These are phyloP conservation scores for Chiloscyllium punctatum DNA, from an alignment of 2,797 vertebrate genomes.

Conservation along the genomic window DNA sequence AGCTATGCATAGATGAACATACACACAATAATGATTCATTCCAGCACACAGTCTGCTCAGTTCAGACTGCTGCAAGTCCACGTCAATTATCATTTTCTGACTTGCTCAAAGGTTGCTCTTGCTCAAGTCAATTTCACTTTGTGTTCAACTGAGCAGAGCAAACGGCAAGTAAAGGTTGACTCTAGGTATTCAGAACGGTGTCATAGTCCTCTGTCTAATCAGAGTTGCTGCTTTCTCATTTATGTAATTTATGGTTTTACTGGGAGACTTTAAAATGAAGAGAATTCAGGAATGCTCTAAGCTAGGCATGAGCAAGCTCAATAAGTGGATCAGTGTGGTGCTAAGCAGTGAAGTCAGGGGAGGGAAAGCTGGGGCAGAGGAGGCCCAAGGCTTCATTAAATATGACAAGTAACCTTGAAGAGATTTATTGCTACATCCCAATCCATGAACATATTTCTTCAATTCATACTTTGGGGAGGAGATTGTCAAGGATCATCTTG, in stretches of 20 bases:
- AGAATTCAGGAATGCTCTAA: not conserved
- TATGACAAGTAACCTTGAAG: not conserved
- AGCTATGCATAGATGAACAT: not conserved
- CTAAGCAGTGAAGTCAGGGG: not conserved
- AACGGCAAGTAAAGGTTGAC: not conserved
- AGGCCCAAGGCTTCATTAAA: not conserved
- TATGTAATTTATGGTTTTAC: not conserved
- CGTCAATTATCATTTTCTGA: not conserved
- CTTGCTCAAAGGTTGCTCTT: not conserved
- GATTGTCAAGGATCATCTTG: not conserved
- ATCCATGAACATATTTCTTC: not conserved
- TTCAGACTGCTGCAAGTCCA: not conserved
- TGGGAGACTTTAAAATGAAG: not conserved
- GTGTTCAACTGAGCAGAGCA: not conserved
- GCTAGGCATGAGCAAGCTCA: not conserved
- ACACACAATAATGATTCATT: not conserved
- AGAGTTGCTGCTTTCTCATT: not conserved
- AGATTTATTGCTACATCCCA: not conserved
- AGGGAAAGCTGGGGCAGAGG: not conserved
- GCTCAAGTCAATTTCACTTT: not conserved
- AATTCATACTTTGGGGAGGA: not conserved
- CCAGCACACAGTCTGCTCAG: not conserved
- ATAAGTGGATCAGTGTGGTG: too few species aligned
- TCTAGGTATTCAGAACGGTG: not conserved
- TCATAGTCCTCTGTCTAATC: not conserved